Percentiles rank a stretch among this genome's conserved stretches.
These are phyloP conservation scores for Caenorhabditis auriculariae DNA, from an alignment of 2,888 invertebrate species.

Conservation along the genomic window DNA sequence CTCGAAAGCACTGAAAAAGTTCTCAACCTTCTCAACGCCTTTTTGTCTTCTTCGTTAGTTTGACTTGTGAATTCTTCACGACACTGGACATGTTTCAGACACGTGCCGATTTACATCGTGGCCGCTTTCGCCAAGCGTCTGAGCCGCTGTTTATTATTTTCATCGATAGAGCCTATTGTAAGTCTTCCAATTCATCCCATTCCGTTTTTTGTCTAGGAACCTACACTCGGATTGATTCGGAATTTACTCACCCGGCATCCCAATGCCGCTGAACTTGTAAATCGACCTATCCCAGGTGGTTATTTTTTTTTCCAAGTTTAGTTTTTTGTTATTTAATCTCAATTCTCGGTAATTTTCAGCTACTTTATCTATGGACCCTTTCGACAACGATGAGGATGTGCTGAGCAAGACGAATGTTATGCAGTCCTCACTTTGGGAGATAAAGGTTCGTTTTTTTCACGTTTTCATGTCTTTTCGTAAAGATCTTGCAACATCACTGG, in stretches of 20 bases:
- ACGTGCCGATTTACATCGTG: conserved; percentile 84
- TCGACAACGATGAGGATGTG: conserved; percentile 79
- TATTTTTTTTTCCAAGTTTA: background rate
- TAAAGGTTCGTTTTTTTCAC: conserved; percentile 65
- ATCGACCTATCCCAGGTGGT: conserved; percentile 35
- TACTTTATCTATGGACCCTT: conserved; percentile 74
- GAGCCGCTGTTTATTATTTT: conserved; percentile 79
- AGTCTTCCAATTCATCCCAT: conserved; percentile 82
- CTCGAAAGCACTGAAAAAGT: conserved; percentile 85
- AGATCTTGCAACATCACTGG: conserved; percentile 43
- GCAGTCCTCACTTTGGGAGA: conserved; percentile 90
- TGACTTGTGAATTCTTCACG: too few species aligned
- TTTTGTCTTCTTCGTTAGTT: conserved; percentile 84
- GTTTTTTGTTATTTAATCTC: background rate
- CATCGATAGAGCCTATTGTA: too few species aligned
- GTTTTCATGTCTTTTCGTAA: background rate
- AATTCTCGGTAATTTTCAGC: conserved; percentile 11
- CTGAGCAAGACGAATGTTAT: conserved; percentile 80
- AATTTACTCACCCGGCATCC: conserved; percentile 85
- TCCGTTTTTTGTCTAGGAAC: conserved; percentile 74
- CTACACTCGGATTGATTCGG: conserved; percentile 79
- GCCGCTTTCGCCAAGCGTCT: conserved; percentile 90
- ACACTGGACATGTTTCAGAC: too few species aligned
- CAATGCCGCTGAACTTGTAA: conserved; percentile 69
- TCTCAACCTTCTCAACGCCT: conserved; percentile 84